A percentile compares a stretch with the other conserved stretches of the same genome.
Conservation (phyloP, 2,113 vertebrate genomes). For the Daboia siamensis region DNA sequence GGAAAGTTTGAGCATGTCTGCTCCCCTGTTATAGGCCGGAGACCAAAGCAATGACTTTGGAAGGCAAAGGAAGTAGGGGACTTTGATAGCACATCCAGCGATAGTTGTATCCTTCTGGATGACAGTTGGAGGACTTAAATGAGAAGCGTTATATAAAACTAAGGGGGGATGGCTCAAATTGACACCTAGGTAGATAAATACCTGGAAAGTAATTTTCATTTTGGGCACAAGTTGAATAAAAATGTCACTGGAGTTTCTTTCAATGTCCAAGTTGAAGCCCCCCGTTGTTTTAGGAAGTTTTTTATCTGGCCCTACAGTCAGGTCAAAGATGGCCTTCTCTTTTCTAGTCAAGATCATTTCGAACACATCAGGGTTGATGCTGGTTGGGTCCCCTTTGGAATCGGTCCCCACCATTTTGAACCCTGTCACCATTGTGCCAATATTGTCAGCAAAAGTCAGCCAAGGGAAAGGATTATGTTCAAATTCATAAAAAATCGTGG, state of each 20-base stretch:
- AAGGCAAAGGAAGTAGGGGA: constrained; percentile 64
- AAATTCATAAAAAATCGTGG: constrained; percentile 63
- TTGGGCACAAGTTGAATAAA: constrained; percentile 66
- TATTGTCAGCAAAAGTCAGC: constrained; percentile 50
- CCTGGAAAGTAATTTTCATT: constrained; percentile 47
- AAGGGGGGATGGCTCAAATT: constrained; percentile 19
- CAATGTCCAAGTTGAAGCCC: constrained; percentile 58
- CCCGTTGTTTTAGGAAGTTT: constrained; percentile 45
- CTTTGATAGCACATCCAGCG: constrained; percentile 16
- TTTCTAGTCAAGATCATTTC: constrained; percentile 61
- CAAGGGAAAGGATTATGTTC: constrained; percentile 66
- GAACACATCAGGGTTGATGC: constrained; percentile 32
- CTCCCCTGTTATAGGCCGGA: fast-evolving
- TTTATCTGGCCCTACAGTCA: constrained; percentile 55
- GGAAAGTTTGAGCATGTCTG: neutral
- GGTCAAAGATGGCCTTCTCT: constrained; percentile 26
- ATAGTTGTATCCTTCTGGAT: neutral
- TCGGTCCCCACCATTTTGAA: constrained; percentile 56
- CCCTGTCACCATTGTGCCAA: constrained; percentile 49
- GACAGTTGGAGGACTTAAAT: constrained; percentile 28
- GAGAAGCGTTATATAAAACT: constrained; percentile 46
- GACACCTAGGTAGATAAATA: constrained; percentile 50
- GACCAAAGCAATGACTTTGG: constrained; percentile 46
- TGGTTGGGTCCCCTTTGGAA: fast-evolving
- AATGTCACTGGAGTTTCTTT: neutral